Conservation (phyloP, 2,888 invertebrate genomes). For the Limnephilus auricula region DNA sequence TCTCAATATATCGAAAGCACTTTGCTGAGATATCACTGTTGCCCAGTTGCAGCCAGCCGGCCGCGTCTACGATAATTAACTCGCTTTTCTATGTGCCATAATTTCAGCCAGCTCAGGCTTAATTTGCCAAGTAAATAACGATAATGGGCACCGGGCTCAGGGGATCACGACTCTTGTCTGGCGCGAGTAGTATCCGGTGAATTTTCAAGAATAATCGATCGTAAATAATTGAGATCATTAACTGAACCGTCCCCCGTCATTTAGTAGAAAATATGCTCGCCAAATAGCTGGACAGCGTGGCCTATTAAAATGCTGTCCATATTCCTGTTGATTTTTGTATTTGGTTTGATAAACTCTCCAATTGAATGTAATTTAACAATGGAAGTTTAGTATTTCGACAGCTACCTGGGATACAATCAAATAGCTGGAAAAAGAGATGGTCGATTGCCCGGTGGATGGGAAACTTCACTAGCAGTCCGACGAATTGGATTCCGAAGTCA, state of each 20-base stretch:
- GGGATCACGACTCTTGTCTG: conserved; percentile 33
- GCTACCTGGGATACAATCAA: background rate
- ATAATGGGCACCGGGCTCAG: background rate
- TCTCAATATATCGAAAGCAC: conserved; percentile 35
- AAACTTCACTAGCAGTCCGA: background rate
- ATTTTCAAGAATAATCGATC: conserved; percentile 17
- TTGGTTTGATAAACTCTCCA: background rate
- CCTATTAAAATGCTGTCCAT: background rate
- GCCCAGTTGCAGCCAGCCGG: background rate
- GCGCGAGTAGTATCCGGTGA: conserved; percentile 16
- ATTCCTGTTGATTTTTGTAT: background rate
- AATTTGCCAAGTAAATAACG: conserved; percentile 35
- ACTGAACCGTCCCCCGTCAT: conserved; percentile 31
- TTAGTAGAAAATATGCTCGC: conserved; percentile 15
- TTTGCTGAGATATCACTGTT: conserved; percentile 26
- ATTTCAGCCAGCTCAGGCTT: conserved; percentile 30
- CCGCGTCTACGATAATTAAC: conserved; percentile 10
- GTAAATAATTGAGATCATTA: conserved; percentile 46
- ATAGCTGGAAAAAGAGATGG: background rate
- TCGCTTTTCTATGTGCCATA: conserved; percentile 41
- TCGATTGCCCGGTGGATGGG: background rate
- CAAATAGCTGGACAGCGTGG: background rate
- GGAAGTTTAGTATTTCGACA: background rate
- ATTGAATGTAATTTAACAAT: background rate
- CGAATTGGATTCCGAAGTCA: too few relatives aligned